Conservation (phyloP, 2,888 invertebrate genomes). For the Dinocampus coccinellae region DNA sequence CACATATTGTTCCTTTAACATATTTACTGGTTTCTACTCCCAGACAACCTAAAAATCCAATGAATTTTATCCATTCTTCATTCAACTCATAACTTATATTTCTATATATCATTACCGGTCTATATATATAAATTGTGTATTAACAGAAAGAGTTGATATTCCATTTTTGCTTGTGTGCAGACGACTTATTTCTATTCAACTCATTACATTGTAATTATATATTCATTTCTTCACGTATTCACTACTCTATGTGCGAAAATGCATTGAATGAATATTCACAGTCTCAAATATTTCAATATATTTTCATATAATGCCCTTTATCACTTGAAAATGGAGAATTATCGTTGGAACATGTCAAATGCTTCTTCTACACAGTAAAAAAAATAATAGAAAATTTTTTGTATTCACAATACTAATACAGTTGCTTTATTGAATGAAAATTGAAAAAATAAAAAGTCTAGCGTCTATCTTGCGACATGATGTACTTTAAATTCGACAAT, state of each 20-base stretch:
- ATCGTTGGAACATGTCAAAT: not conserved
- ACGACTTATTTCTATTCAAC: not conserved
- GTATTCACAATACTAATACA: conserved; percentile 13
- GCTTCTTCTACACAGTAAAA: not conserved
- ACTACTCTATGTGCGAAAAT: not conserved
- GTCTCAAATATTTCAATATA: not conserved
- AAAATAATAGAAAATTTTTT: not conserved
- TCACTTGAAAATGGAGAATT: not conserved
- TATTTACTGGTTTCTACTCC: too few relatives aligned
- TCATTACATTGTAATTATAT: not conserved
- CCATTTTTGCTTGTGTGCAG: too few relatives aligned
- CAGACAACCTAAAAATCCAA: too few relatives aligned
- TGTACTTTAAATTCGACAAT: conserved; percentile 12
- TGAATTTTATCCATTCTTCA: too few relatives aligned
- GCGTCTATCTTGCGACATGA: conserved; percentile 25
- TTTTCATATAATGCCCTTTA: not conserved
- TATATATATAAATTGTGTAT: too few relatives aligned
- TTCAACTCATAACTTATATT: not conserved
- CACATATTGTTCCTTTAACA: too few relatives aligned
- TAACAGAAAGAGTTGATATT: too few relatives aligned
- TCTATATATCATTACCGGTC: not conserved
- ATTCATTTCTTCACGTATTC: not conserved
- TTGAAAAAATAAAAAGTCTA: too few relatives aligned
- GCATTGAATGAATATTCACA: conserved; percentile 10
- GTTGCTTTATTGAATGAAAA: too few relatives aligned